Percentiles rank a stretch among this genome's conserved stretches.
Conservation (phyloP, 2,113 vertebrate species). For the Oxyruncus cristatus region DNA sequence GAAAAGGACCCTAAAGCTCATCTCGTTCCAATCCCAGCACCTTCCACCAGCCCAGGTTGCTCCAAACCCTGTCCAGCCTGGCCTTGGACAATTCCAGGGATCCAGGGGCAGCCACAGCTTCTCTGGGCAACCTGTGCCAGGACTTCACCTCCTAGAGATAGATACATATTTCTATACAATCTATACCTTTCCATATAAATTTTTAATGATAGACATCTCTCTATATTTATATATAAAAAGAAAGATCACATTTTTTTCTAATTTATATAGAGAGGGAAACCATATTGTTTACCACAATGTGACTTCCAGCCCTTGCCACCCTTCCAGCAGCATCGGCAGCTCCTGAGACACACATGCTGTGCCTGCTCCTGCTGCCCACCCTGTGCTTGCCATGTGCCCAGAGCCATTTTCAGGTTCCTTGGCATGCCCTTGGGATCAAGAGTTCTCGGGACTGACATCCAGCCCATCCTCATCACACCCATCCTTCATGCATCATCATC, state of each 20-base stretch:
- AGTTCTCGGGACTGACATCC: neutral
- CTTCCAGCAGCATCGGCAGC: neutral
- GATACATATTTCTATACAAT: neutral
- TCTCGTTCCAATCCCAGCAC: neutral
- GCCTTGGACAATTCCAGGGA: neutral
- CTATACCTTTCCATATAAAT: neutral
- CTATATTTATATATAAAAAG: neutral
- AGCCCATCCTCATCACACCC: neutral
- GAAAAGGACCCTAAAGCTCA: neutral
- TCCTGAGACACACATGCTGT: rapidly evolving
- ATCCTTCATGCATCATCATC: neutral
- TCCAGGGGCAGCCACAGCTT: neutral
- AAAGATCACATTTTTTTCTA: neutral
- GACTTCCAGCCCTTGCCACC: neutral
- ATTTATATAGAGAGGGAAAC: neutral
- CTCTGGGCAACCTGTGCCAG: neutral
- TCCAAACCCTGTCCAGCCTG: neutral
- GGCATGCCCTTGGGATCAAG: neutral
- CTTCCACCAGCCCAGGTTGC: rapidly evolving
- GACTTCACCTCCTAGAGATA: neutral
- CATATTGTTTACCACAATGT: neutral
- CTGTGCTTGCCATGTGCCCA: neutral
- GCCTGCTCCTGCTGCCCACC: neutral
- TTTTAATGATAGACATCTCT: neutral
- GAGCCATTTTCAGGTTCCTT: neutral